These are phyloP conservation scores for Magallana gigas DNA, from an alignment of 1,140 invertebrate species.

Conservation along the genomic window DNA sequence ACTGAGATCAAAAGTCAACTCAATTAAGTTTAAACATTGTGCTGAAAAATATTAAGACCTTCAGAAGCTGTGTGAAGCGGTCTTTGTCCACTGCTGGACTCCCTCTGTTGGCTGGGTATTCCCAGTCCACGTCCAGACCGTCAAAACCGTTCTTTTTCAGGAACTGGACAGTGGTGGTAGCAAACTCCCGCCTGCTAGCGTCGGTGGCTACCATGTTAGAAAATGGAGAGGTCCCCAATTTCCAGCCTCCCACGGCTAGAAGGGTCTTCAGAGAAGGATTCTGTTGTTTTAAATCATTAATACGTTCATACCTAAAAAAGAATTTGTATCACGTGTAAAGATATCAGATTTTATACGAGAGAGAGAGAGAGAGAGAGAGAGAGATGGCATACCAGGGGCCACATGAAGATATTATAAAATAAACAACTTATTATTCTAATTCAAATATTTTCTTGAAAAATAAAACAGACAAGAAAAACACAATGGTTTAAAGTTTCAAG, in stretches of 20 bases:
- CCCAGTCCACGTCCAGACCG: conserved; percentile 97
- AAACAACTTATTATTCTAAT: no score
- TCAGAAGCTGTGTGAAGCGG: conserved; percentile 71
- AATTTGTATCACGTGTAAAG: neutral
- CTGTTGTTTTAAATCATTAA: conserved; percentile 89
- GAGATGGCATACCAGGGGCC: no score
- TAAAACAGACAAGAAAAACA: no score
- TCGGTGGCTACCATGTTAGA: conserved; percentile 83
- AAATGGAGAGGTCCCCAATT: conserved; percentile 95
- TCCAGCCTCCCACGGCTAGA: conserved; percentile 96
- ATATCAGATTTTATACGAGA: no score
- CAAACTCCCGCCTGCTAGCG: conserved; percentile 84
- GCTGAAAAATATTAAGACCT: conserved; percentile 59
- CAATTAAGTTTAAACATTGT: no score
- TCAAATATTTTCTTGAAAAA: no score
- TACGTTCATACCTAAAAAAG: conserved; percentile 54
- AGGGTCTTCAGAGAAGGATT: conserved; percentile 94
- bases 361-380: no score
- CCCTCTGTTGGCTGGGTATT: conserved; percentile 86
- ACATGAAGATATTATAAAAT: no score
- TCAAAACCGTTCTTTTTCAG: conserved; percentile 94
- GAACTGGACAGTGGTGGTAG: conserved; percentile 95
- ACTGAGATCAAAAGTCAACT: no score
- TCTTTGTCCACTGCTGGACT: conserved; percentile 85
- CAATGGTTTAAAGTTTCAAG: no score